Evolutionary conservation across 2,888 invertebrate species (phyloP).

Genomic region (Loripinus fragilis): DNA sequence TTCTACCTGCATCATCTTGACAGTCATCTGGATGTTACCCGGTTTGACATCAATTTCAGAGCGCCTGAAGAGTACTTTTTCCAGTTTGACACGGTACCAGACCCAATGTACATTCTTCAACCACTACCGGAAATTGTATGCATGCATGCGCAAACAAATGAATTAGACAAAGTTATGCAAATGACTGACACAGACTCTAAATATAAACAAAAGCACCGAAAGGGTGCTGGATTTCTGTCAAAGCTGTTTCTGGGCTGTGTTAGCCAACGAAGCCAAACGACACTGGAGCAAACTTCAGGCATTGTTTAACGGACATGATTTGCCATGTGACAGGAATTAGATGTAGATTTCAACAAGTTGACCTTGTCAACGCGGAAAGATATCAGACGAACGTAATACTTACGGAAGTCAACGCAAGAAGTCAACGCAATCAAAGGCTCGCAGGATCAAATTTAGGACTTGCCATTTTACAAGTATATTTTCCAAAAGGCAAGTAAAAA

Average conservation of each 20-base stretch:
- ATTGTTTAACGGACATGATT: neutral
- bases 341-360: neutral
- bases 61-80: conserved; percentile 61
- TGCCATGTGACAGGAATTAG: neutral
- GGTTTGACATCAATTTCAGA: conserved; percentile 53
- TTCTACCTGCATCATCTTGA: conserved; percentile 58
- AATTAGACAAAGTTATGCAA: conserved; percentile 2
- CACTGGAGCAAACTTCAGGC: neutral
- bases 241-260: conserved; percentile 53
- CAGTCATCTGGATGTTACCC: conserved; percentile 41
- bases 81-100: conserved; percentile 51
- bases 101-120: neutral
- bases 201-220: conserved; percentile 21
- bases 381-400: neutral
- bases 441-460: too few species aligned
- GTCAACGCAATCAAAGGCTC: too few species aligned
- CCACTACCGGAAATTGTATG: conserved; percentile 24
- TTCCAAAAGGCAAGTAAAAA: too few species aligned
- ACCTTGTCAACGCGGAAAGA: neutral
- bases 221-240: conserved; percentile 34
- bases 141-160: conserved; percentile 32
- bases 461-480: too few species aligned
- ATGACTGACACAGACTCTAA: conserved; percentile 7
- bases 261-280: conserved; percentile 25
- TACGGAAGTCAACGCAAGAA: neutral